These are phyloP conservation scores for Dioctria rufipes DNA, from an alignment of 2,888 invertebrate species.

Conservation along the genomic window DNA sequence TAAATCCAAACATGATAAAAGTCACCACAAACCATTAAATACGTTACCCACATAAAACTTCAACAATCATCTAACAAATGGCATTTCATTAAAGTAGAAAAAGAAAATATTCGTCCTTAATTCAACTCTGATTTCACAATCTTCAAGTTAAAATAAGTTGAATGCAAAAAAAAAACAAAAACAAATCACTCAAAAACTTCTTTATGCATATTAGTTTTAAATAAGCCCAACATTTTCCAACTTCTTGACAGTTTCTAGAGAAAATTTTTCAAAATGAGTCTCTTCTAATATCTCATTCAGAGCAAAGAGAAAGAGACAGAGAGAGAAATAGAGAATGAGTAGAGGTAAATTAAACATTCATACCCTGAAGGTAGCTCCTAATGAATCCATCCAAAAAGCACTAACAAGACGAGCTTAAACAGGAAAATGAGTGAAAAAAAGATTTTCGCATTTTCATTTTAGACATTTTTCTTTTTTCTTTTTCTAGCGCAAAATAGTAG, in stretches of 20 bases:
- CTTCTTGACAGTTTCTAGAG: conserved; percentile 45
- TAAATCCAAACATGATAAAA: background rate
- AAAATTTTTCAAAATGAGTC: background rate
- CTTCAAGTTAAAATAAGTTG: background rate
- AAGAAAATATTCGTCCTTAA: too few species aligned
- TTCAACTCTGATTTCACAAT: background rate
- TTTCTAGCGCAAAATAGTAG: conserved; percentile 11
- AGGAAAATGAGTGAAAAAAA: conserved; percentile 42
- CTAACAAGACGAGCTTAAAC: conserved; percentile 42
- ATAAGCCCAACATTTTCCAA: conserved; percentile 34
- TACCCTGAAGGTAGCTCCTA: conserved; percentile 42
- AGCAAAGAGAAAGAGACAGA: background rate
- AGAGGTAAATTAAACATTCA: conserved; percentile 10
- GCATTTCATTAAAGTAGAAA: background rate
- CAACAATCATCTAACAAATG: background rate
- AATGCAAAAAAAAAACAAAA: background rate
- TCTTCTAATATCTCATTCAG: conserved; percentile 40
- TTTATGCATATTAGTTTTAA: conserved; percentile 39
- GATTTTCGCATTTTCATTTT: conserved; percentile 41
- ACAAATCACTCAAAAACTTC: conserved; percentile 39
- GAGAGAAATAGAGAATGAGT: too few species aligned
- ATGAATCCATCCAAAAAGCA: conserved; percentile 42
- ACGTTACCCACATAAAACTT: background rate
- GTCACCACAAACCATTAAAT: conserved; percentile 5
- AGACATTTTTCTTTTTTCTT: background rate